A percentile compares a stretch with the other conserved stretches of the same genome.
phyloP scores from a whole-genome alignment of 2,888 invertebrate genomes.

The Epinotia brunnichana region DNA sequence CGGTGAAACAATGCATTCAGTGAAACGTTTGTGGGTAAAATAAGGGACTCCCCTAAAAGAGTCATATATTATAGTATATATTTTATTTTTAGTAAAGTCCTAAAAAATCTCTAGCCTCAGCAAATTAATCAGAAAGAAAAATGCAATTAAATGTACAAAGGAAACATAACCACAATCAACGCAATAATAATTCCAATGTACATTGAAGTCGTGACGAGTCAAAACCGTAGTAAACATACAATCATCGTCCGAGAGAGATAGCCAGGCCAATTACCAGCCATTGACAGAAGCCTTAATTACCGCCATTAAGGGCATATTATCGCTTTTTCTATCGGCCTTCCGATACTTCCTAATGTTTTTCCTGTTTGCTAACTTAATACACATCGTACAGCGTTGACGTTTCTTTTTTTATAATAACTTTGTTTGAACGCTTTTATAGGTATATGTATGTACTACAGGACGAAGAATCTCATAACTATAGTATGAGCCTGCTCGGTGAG shows the following conservation, averaged over 20 bases:
- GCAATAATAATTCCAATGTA: not conserved
- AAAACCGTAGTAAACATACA: slow-evolving; percentile 26
- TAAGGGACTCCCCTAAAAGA: too few species aligned
- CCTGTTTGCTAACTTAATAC: slow-evolving; percentile 17
- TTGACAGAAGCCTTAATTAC: slow-evolving; percentile 40
- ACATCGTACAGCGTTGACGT: slow-evolving; percentile 5
- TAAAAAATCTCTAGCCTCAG: not conserved
- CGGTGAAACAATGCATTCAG: too few species aligned
- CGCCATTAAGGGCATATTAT: slow-evolving; percentile 36
- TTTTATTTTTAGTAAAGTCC: too few species aligned
- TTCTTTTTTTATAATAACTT: slow-evolving; percentile 5
- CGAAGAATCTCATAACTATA: too few species aligned
- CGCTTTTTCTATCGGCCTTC: slow-evolving; percentile 36
- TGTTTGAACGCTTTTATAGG: not conserved
- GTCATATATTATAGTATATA: too few species aligned
- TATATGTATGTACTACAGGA: too few species aligned
- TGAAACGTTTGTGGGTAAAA: too few species aligned
- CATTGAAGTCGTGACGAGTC: slow-evolving; percentile 8
- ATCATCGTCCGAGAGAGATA: slow-evolving; percentile 27
- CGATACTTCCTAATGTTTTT: slow-evolving; percentile 42
- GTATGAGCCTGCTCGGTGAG: too few species aligned
- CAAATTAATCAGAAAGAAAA: not conserved
- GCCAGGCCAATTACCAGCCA: slow-evolving; percentile 33
- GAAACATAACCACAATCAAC: slow-evolving; percentile 4
- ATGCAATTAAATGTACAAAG: not conserved